Percentiles rank a stretch among this genome's conserved stretches.
These are phyloP conservation scores for Epinephelus malabaricus DNA, from an alignment of 2,797 vertebrate genomes.

Conservation along the genomic window DNA sequence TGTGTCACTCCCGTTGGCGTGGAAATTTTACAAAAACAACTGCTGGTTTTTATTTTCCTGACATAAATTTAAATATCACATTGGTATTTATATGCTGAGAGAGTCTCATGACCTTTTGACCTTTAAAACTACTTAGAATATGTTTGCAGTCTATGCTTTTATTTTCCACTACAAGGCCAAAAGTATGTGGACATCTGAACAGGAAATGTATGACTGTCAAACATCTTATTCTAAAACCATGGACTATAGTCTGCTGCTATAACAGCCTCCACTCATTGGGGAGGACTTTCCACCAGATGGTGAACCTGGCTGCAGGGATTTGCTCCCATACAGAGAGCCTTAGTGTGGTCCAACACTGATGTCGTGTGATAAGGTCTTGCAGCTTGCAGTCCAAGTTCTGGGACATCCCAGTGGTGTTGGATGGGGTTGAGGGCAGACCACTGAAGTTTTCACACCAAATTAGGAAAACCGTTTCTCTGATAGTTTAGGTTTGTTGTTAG, in stretches of 20 bases:
- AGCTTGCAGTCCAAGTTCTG: too few species aligned
- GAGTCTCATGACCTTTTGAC: slow-evolving; percentile 3
- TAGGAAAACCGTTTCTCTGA: too few species aligned
- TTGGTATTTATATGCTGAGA: neutral
- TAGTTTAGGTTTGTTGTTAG: too few species aligned
- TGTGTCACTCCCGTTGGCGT: neutral
- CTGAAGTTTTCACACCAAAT: slow-evolving; percentile 5
- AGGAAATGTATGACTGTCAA: too few species aligned
- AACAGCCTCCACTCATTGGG: too few species aligned
- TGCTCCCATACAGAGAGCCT: too few species aligned
- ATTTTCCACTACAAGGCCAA: neutral
- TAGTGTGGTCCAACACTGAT: too few species aligned
- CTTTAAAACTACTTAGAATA: neutral
- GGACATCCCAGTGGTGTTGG: neutral
- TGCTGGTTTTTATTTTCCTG: neutral
- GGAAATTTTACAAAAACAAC: neutral
- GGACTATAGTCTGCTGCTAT: too few species aligned
- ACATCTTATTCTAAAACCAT: too few species aligned
- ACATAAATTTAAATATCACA: neutral
- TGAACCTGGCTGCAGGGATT: neutral
- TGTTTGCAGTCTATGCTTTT: neutral
- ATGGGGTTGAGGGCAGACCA: neutral
- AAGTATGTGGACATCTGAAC: neutral
- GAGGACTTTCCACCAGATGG: too few species aligned
- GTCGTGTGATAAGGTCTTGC: too few species aligned